These are phyloP conservation scores for Narcine bancroftii DNA, from an alignment of 2,113 vertebrate species.

Conservation along the genomic window DNA sequence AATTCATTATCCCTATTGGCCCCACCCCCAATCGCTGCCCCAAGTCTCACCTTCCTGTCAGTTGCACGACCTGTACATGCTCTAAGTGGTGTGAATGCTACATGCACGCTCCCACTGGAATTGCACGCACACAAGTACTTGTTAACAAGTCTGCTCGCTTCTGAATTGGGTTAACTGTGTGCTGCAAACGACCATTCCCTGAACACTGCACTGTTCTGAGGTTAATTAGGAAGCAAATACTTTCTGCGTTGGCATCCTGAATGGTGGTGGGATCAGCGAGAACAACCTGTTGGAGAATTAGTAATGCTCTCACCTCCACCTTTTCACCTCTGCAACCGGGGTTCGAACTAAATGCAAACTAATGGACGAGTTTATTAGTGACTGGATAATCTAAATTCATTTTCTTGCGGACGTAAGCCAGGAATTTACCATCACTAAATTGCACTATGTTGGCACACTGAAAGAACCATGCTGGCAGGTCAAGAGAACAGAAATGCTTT, in stretches of 20 bases:
- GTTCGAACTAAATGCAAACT: background rate
- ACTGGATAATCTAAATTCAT: background rate
- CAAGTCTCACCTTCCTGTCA: slow-evolving; percentile 4
- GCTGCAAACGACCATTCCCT: slow-evolving; percentile 30
- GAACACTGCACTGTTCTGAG: slow-evolving; percentile 29
- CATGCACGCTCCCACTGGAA: slow-evolving; percentile 22
- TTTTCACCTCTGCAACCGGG: slow-evolving; percentile 2
- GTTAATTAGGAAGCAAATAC: slow-evolving; percentile 30
- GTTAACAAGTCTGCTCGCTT: slow-evolving; percentile 36
- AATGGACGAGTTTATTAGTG: background rate
- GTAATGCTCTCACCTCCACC: background rate
- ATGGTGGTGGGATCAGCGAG: background rate
- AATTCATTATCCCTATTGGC: slow-evolving; percentile 10
- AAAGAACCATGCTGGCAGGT: background rate
- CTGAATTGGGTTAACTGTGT: slow-evolving; percentile 35
- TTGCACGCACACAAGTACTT: background rate
- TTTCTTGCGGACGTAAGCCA: background rate
- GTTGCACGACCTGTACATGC: background rate
- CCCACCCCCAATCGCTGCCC: background rate
- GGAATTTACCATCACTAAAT: background rate
- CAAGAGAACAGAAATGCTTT: background rate
- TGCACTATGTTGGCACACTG: background rate
- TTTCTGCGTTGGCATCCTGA: background rate
- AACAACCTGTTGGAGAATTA: background rate
- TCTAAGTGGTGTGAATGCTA: slow-evolving; percentile 18